A percentile compares a stretch with the other conserved stretches of the same genome.
These are phyloP conservation scores for Phataginus tricuspis DNA, from an alignment of 2,797 vertebrate species.

Conservation along the genomic window DNA sequence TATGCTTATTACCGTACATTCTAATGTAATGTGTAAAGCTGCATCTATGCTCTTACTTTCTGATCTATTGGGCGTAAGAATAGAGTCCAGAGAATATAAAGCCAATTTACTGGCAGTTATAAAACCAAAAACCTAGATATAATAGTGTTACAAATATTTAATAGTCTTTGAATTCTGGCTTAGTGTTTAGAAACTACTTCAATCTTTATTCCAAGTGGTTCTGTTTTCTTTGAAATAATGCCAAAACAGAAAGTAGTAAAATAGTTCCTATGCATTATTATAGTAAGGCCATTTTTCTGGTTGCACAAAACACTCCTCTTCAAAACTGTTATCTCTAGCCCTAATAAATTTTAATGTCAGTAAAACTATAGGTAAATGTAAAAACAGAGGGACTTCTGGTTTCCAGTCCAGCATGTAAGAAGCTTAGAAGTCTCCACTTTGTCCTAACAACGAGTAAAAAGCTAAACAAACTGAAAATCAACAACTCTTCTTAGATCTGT, in stretches of 20 bases:
- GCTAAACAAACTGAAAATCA: background rate
- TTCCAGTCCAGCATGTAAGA: background rate
- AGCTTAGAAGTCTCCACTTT: background rate
- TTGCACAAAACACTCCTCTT: background rate
- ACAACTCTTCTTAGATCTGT: background rate
- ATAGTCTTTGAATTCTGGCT: background rate
- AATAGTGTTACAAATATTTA: constrained; percentile 12
- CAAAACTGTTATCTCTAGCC: background rate
- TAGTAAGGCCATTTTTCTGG: background rate
- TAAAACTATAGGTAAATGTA: constrained; percentile 9
- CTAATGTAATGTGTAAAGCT: background rate
- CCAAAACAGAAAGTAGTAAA: background rate
- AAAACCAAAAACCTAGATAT: background rate
- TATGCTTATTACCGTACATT: background rate
- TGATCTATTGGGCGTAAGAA: background rate
- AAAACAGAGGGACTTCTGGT: background rate
- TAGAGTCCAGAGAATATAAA: background rate
- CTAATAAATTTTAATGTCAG: background rate
- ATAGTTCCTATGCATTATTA: background rate
- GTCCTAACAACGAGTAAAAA: background rate
- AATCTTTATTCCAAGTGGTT: background rate
- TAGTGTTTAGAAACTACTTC: background rate
- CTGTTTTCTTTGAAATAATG: background rate
- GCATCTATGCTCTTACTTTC: background rate
- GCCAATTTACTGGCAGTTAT: background rate